Percentiles rank a stretch among this genome's conserved stretches.
Conservation (phyloP, 2,888 invertebrate species). For the Acronicta leporina region DNA sequence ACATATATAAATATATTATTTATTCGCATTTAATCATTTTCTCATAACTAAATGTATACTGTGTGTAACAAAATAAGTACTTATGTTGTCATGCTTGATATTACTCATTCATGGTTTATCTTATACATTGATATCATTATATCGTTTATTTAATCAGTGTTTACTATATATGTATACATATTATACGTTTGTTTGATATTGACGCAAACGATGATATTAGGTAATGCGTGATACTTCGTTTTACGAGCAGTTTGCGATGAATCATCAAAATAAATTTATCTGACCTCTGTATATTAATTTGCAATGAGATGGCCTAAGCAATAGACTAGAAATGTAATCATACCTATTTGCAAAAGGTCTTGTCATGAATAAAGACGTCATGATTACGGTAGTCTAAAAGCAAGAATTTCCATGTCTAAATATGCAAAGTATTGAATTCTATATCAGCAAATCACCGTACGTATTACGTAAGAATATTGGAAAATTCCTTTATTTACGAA, state of each 20-base stretch:
- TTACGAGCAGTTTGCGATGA: constrained; percentile 54
- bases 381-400: constrained; percentile 17
- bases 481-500: constrained; percentile 22
- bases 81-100: constrained; percentile 67
- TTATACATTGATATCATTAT: constrained; percentile 61
- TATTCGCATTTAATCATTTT: constrained; percentile 77
- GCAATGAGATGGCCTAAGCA: constrained; percentile 67
- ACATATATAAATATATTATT: constrained; percentile 74
- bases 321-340: constrained; percentile 35
- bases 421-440: constrained; percentile 18
- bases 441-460: constrained; percentile 8
- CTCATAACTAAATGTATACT: constrained; percentile 51
- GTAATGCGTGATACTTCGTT: constrained; percentile 59
- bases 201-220: constrained; percentile 69
- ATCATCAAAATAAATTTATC: constrained; percentile 54
- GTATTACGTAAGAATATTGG: constrained; percentile 27
- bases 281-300: constrained; percentile 60
- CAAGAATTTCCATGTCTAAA: constrained; percentile 22
- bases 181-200: constrained; percentile 60
- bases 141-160: constrained; percentile 67
- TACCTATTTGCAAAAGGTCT: constrained; percentile 23
- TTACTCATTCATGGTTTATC: constrained; percentile 71
- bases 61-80: constrained; percentile 63
- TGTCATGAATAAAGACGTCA: constrained; percentile 31
- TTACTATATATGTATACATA: constrained; percentile 58